These are phyloP conservation scores for Semaprochilodus insignis DNA, from an alignment of 2,797 vertebrate species.

Conservation along the genomic window DNA sequence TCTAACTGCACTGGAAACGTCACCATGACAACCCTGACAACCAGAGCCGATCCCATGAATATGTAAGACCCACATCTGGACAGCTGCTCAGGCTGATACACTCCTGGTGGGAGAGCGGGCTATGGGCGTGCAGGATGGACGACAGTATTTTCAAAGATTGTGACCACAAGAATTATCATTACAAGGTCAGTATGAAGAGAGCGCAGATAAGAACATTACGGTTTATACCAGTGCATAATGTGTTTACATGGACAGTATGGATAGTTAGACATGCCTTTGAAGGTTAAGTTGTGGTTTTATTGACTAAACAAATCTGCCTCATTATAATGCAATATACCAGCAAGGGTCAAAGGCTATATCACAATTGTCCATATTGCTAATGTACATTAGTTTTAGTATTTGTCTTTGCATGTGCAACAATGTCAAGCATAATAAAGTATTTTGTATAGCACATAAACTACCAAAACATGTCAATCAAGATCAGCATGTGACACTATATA, in stretches of 20 bases:
- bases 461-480: neutral
- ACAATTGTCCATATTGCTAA: neutral
- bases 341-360: neutral
- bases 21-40: constrained; percentile 66
- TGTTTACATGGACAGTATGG: neutral
- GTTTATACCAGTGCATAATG: neutral
- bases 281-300: neutral
- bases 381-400: neutral
- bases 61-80: constrained; percentile 64
- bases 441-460: neutral
- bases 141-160: constrained; percentile 37
- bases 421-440: neutral
- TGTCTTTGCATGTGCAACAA: neutral
- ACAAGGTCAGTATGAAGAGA: too few relatives aligned
- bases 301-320: neutral
- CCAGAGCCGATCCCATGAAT: constrained; percentile 57
- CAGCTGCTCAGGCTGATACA: constrained; percentile 60
- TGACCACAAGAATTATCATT: constrained; percentile 3
- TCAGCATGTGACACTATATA: neutral
- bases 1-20: constrained; percentile 61
- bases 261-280: neutral
- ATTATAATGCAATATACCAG: neutral
- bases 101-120: constrained; percentile 42
- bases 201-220: neutral
- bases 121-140: constrained; percentile 29